Evolutionary conservation across 2,797 vertebrate genomes (phyloP).

Genomic region (Nyctibius grandis): DNA sequence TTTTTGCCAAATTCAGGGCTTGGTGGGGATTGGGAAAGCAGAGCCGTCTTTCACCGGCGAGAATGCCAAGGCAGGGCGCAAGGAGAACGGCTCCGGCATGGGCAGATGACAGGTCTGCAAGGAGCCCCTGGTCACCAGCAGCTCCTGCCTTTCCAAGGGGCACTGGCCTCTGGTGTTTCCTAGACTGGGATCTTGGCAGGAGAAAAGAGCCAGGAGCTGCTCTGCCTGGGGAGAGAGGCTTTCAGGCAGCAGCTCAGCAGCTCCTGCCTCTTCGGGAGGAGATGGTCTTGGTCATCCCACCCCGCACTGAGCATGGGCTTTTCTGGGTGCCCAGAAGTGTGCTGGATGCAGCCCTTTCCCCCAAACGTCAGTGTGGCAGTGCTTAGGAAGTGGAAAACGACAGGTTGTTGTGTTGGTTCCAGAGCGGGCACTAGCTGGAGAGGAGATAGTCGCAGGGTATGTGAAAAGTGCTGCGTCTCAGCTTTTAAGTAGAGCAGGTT

Average conservation of each 20-base stretch:
- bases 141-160: background rate
- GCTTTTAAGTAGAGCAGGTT: background rate
- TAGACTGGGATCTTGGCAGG: background rate
- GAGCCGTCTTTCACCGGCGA: too few species aligned
- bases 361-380: accelerated
- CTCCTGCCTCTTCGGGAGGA: background rate
- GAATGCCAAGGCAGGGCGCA: background rate
- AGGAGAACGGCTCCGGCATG: background rate
- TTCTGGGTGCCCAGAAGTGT: background rate
- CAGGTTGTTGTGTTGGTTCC: accelerated
- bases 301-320: background rate
- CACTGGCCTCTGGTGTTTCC: background rate
- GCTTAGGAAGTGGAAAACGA: background rate
- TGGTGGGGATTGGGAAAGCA: background rate
- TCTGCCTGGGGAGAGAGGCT: accelerated
- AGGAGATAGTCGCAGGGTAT: background rate
- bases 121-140: background rate
- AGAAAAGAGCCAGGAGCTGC: background rate
- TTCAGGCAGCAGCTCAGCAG: background rate
- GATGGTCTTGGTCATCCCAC: background rate
- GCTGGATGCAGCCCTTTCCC: background rate
- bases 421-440: background rate
- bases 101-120: background rate
- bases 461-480: background rate
- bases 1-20: background rate